Evolutionary conservation across 1,140 invertebrate species (phyloP), one percentile per base, ranked within the genome.

Genomic region (Ostrea denselamellosa): DNA sequence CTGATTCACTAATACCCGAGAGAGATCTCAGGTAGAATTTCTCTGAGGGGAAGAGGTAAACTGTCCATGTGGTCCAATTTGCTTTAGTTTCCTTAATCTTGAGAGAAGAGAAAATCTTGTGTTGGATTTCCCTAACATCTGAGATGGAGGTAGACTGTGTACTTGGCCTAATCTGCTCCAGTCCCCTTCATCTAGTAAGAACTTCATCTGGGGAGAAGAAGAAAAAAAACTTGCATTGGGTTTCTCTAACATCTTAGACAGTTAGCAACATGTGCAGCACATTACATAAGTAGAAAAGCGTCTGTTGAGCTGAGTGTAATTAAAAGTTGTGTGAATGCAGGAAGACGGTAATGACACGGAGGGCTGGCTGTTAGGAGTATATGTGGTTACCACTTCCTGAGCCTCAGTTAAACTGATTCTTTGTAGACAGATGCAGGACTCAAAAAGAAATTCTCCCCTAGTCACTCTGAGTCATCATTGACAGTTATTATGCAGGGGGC

Each of bases 391-490:
- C 28, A 77, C 68, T 77, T 77, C 68, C 68, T 77, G 68, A 77
- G 68, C 28, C 22, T 22, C 25, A 25, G 68, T 77, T 77, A 77
- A 22, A 77, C 68, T 28, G 68, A 28, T 28, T 77, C 68, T 77
- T 77, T 77, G 68, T 77, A 77, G 68, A 77, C 68, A 77, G 68
- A 77, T 77, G 68, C 22, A 28, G 68, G 68, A 77, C 68, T 77
- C 28, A 17, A 19, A 62, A 77, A 34, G 28, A 77, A 77, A 62
- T 62, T 62, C 17, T 62, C 56, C 7, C 10, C 68, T 28, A 77
- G 68, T 77, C 68, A 77, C 28, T 77, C 68, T 77, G 68, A 77
- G 68, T 77, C 68, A 77, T 77, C 68, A 62, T 34, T 77, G 68
- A 77, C 68, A 77, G 68, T 77, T 77, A 77, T 77, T 28, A 77